These are phyloP conservation scores for Lithobates pipiens DNA, from an alignment of 2,797 vertebrate genomes.

Conservation along the genomic window DNA sequence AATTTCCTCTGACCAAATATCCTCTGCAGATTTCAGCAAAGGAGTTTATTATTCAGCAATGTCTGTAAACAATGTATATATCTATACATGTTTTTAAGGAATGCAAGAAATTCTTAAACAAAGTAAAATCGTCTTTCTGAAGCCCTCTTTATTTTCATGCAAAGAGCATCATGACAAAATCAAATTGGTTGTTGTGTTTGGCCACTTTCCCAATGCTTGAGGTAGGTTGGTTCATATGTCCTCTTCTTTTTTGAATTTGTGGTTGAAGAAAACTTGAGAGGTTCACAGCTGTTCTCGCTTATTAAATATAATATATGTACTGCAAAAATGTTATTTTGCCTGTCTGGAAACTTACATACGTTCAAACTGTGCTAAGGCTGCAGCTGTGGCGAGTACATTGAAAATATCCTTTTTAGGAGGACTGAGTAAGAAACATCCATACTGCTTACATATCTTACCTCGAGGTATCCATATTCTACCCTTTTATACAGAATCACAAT, in stretches of 20 bases:
- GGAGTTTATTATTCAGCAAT: constrained; percentile 66
- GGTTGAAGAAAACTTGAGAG: background rate
- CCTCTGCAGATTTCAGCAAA: constrained; percentile 67
- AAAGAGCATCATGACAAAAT: constrained; percentile 13
- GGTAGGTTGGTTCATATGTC: constrained; percentile 23
- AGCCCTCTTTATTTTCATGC: constrained; percentile 7
- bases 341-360: background rate
- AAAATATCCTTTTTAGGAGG: background rate
- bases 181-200: constrained; percentile 20
- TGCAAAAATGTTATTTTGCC: background rate
- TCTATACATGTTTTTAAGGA: constrained; percentile 59
- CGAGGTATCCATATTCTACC: too few relatives aligned
- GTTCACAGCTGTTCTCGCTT: constrained; percentile 12
- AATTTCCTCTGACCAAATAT: constrained; percentile 64
- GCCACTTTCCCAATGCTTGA: constrained; percentile 25
- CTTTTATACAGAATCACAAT: background rate
- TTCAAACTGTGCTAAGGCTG: background rate
- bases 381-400: background rate
- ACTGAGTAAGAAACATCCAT: background rate
- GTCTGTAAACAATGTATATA: constrained; percentile 50
- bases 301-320: constrained; percentile 13
- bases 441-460: too few relatives aligned
- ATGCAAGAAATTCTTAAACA: constrained; percentile 49
- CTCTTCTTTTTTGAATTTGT: constrained; percentile 28
- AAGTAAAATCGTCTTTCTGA: constrained; percentile 14